phyloP scores from a whole-genome alignment of 2,113 vertebrate genomes.

The Lagopus leucura region DNA sequence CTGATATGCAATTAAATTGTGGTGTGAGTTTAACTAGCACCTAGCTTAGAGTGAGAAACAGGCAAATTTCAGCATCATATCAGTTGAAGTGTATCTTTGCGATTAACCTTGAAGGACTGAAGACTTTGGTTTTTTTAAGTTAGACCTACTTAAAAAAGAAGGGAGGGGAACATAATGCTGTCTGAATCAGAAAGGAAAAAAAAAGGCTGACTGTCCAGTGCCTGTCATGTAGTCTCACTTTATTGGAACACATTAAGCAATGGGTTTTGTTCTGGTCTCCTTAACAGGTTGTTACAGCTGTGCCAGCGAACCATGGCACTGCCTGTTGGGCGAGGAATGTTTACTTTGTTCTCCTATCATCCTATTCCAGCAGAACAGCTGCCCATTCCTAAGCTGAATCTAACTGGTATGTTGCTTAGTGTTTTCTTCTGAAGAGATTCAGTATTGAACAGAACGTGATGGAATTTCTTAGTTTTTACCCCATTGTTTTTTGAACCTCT shows the following conservation, averaged over 20 bases:
- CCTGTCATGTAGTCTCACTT: neutral
- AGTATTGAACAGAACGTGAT: neutral
- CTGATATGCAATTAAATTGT: accelerated
- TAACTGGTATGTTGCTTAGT: slow-evolving; percentile 84
- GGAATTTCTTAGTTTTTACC: neutral
- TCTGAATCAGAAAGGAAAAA: accelerated
- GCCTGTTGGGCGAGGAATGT: slow-evolving; percentile 94
- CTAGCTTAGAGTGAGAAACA: neutral
- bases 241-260: neutral
- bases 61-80: neutral
- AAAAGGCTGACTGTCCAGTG: neutral
- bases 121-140: neutral
- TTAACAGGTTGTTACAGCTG: slow-evolving; percentile 88
- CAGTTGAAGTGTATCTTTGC: neutral
- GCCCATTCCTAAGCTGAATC: slow-evolving; percentile 94
- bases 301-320: slow-evolving; percentile 97
- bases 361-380: slow-evolving; percentile 94
- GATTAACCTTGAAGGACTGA: neutral
- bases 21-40: neutral
- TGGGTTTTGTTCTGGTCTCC: neutral
- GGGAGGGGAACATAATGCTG: too few species aligned
- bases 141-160: neutral
- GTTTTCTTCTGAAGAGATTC: neutral
- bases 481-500: neutral
- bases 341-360: slow-evolving; percentile 96